These are phyloP conservation scores for Neolamprologus ventralis DNA, from an alignment of 2,113 vertebrate species.

Conservation along the genomic window DNA sequence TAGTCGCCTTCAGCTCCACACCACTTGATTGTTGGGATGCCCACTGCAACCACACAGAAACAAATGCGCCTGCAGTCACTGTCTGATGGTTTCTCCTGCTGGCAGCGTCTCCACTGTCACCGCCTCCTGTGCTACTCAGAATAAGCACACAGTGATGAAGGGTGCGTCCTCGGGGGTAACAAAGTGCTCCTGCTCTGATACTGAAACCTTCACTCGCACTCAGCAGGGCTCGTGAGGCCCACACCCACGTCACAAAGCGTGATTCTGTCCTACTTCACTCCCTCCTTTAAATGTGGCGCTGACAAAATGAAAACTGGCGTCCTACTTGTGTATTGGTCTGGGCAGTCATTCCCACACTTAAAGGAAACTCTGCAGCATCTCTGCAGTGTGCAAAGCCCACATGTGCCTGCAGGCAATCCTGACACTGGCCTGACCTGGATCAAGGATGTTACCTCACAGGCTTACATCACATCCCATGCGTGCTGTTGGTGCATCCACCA, in stretches of 20 bases:
- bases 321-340: background rate
- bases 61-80: background rate
- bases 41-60: constrained; percentile 70
- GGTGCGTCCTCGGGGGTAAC: background rate
- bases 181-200: background rate
- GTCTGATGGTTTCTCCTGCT: background rate
- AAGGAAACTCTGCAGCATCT: background rate
- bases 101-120: background rate
- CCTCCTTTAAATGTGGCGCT: background rate
- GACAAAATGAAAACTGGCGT: background rate
- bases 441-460: background rate
- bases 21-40: constrained; percentile 94
- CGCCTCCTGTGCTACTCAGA: background rate
- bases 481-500: background rate
- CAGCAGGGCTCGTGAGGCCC: background rate
- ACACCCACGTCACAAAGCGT: background rate
- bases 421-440: background rate
- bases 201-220: background rate
- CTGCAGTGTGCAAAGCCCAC: background rate
- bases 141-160: background rate
- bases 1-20: constrained; percentile 96
- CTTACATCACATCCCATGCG: background rate
- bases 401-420: background rate
- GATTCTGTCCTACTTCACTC: background rate
- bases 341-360: background rate